Percentiles rank a stretch among this genome's conserved stretches.
Conservation (phyloP, 1,140 invertebrate genomes). For the Coboldia fuscipes region DNA sequence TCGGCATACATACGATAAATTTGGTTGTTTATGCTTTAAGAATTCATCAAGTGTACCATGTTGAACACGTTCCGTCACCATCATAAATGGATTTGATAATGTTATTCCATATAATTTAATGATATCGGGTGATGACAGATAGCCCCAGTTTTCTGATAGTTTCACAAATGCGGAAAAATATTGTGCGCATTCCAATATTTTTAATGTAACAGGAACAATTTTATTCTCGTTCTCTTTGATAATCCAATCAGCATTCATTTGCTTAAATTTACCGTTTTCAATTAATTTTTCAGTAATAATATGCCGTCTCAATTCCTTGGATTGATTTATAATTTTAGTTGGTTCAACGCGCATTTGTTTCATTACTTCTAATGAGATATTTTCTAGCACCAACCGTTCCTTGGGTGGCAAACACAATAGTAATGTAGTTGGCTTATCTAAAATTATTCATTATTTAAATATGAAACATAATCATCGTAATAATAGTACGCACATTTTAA, state of each 20-base stretch:
- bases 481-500: too few relatives aligned
- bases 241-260: slow-evolving; percentile 41
- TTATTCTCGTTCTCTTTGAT: slow-evolving; percentile 34
- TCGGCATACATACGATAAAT: slow-evolving; percentile 43
- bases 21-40: slow-evolving; percentile 24
- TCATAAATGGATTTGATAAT: slow-evolving; percentile 45
- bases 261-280: slow-evolving; percentile 32
- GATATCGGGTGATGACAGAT: slow-evolving; percentile 46
- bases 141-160: slow-evolving; percentile 48
- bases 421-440: slow-evolving; percentile 46
- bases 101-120: slow-evolving; percentile 57
- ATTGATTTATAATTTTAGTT: slow-evolving; percentile 18
- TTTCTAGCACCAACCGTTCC: slow-evolving; percentile 16
- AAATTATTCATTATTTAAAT: slow-evolving; percentile 6
- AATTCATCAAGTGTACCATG: slow-evolving; percentile 58
- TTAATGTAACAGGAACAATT: slow-evolving; percentile 51
- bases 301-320: slow-evolving; percentile 39
- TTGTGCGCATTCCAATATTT: slow-evolving; percentile 43
- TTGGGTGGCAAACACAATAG: slow-evolving; percentile 36
- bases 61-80: slow-evolving; percentile 59
- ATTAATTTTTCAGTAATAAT: slow-evolving; percentile 34
- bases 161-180: slow-evolving; percentile 45
- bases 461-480: not conserved
- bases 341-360: slow-evolving; percentile 12
- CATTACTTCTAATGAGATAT: slow-evolving; percentile 15